These are phyloP conservation scores for Malurus alboscapulatus DNA, from an alignment of 2,113 vertebrate genomes.

Conservation along the genomic window DNA sequence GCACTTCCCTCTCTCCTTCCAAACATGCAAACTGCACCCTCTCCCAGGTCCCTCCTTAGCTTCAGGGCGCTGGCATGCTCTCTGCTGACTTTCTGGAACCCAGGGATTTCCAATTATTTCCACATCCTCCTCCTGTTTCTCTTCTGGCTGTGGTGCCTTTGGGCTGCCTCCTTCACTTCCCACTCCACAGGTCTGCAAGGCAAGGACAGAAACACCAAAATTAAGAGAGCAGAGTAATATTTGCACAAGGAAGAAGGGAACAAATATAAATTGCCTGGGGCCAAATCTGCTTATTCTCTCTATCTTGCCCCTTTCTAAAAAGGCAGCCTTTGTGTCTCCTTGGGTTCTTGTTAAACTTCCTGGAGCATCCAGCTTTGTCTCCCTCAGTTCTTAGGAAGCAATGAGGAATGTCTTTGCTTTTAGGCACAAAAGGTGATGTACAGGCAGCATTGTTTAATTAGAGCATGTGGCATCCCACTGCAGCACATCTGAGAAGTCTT, in stretches of 20 bases:
- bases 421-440: background rate
- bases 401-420: background rate
- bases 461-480: background rate
- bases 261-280: conserved; percentile 3
- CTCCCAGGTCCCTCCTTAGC: conserved; percentile 62
- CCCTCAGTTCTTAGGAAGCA: background rate
- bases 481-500: background rate
- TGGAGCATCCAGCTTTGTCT: background rate
- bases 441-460: background rate
- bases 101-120: conserved; percentile 64
- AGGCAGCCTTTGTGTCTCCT: background rate
- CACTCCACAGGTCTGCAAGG: conserved; percentile 11
- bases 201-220: background rate
- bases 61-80: conserved; percentile 57
- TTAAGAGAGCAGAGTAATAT: background rate
- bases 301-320: background rate
- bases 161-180: conserved; percentile 35
- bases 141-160: conserved; percentile 26
- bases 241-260: background rate
- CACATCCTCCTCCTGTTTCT: conserved; percentile 60
- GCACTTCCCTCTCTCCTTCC: conserved; percentile 36
- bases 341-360: conserved; percentile 5
- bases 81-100: conserved; percentile 59
- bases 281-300: background rate
- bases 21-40: conserved; percentile 54